These are phyloP conservation scores for Oryzias javanicus DNA, from an alignment of 2,113 vertebrate species.

Conservation along the genomic window DNA sequence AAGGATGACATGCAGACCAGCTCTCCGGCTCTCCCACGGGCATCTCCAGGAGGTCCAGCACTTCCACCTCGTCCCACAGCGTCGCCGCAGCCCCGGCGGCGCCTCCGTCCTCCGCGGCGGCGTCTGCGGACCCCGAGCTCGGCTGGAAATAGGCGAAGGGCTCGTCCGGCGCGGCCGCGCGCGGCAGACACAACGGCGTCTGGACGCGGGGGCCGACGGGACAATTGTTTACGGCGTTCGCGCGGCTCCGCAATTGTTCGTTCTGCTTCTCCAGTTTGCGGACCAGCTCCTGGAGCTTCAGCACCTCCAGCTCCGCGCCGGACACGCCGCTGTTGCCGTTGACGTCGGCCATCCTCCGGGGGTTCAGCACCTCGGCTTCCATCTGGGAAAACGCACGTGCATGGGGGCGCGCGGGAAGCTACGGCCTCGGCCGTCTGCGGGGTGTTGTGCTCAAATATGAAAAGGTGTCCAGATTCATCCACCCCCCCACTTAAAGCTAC, in stretches of 20 bases:
- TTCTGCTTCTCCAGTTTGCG: conserved; percentile 92
- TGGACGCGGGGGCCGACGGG: conserved; percentile 60
- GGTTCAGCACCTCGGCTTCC: conserved; percentile 76
- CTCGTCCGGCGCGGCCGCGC: conserved; percentile 66
- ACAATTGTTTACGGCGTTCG: conserved; percentile 81
- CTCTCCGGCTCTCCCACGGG: conserved; percentile 78
- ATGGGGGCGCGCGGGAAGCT: conserved; percentile 47
- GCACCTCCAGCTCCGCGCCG: conserved; percentile 92
- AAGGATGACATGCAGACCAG: conserved; percentile 78
- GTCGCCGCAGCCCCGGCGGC: conserved; percentile 56
- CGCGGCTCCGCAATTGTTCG: conserved; percentile 88
- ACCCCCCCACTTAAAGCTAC: conserved; percentile 14
- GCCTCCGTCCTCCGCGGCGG: conserved; percentile 50
- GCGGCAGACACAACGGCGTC: conserved; percentile 53
- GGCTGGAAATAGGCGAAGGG: conserved; percentile 85
- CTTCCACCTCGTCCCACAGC: conserved; percentile 87
- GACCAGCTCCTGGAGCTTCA: conserved; percentile 94
- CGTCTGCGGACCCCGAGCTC: conserved; percentile 62
- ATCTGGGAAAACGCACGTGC: conserved; percentile 64
- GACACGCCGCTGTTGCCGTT: conserved; percentile 77
- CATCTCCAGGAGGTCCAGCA: conserved; percentile 82
- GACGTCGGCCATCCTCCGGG: conserved; percentile 79
- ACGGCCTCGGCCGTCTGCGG: conserved; percentile 43
- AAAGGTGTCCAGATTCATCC: conserved; percentile 50
- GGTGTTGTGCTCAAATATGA: conserved; percentile 43